Conservation (phyloP, 2,113 vertebrate genomes). For the Carollia perspicillata region DNA sequence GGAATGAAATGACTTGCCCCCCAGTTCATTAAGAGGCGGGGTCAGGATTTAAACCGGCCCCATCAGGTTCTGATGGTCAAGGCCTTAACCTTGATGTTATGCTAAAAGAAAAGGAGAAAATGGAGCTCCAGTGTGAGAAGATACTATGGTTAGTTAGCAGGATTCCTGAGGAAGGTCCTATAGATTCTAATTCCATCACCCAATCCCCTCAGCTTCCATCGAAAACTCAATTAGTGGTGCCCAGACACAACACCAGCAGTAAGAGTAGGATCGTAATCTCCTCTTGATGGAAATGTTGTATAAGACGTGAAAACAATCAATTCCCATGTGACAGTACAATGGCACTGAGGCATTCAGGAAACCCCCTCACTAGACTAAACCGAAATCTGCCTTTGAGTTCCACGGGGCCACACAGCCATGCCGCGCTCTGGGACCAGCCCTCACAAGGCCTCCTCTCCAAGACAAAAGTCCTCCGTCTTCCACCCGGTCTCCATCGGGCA, state of each 20-base stretch:
- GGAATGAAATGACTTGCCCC: neutral
- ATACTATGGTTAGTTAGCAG: neutral
- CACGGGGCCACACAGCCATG: too few relatives aligned
- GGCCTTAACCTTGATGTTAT: neutral
- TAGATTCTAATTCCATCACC: slow-evolving; percentile 18
- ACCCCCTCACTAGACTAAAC: neutral
- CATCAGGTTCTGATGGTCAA: neutral
- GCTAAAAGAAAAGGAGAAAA: neutral
- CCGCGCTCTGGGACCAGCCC: rapidly evolving
- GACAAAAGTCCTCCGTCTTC: neutral
- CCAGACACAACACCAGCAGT: neutral
- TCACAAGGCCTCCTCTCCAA: neutral
- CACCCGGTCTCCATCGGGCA: neutral
- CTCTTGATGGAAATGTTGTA: neutral
- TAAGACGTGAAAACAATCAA: neutral
- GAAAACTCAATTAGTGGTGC: neutral
- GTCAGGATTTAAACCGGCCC: neutral
- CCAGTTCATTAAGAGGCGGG: neutral
- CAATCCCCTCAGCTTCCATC: neutral
- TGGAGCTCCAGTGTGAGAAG: neutral
- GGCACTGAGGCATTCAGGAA: neutral
- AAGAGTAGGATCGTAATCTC: neutral
- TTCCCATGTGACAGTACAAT: neutral
- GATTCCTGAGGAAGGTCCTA: neutral
- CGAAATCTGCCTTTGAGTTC: neutral